These are phyloP conservation scores for Sciurus carolinensis DNA, from an alignment of 2,797 vertebrate species.

Conservation along the genomic window DNA sequence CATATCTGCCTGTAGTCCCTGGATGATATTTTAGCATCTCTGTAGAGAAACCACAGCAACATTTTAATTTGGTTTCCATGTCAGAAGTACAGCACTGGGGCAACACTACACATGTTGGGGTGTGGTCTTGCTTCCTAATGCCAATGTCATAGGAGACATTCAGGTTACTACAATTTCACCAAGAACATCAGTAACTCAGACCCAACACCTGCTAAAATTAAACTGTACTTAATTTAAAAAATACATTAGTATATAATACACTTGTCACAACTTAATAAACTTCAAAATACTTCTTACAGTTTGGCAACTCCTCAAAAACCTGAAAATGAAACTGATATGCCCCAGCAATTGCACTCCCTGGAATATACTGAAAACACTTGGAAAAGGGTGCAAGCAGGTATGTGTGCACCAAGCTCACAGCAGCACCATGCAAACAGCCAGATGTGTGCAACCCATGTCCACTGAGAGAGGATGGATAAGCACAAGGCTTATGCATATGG, in stretches of 20 bases:
- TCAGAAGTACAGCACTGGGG: accelerated
- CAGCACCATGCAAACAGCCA: accelerated
- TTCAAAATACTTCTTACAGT: background rate
- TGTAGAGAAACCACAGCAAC: conserved; percentile 73
- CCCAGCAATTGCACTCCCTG: background rate
- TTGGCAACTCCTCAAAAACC: background rate
- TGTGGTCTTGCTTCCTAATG: background rate
- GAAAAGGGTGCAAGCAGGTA: accelerated
- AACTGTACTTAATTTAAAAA: background rate
- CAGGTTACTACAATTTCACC: background rate
- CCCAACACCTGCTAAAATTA: background rate
- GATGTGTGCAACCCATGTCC: too few species aligned
- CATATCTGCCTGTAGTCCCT: conserved; percentile 95
- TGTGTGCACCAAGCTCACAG: accelerated
- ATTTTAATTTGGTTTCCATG: accelerated
- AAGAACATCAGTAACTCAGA: background rate
- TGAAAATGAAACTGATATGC: accelerated
- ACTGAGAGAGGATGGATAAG: accelerated
- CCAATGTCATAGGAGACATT: accelerated
- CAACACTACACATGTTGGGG: accelerated
- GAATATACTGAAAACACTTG: too few species aligned
- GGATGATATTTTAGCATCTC: conserved; percentile 94
- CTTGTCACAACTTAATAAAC: accelerated
- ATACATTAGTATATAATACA: accelerated
- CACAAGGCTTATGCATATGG: background rate